These are phyloP conservation scores for Sebastes vulpes DNA, from an alignment of 2,797 vertebrate species.

Conservation along the genomic window DNA sequence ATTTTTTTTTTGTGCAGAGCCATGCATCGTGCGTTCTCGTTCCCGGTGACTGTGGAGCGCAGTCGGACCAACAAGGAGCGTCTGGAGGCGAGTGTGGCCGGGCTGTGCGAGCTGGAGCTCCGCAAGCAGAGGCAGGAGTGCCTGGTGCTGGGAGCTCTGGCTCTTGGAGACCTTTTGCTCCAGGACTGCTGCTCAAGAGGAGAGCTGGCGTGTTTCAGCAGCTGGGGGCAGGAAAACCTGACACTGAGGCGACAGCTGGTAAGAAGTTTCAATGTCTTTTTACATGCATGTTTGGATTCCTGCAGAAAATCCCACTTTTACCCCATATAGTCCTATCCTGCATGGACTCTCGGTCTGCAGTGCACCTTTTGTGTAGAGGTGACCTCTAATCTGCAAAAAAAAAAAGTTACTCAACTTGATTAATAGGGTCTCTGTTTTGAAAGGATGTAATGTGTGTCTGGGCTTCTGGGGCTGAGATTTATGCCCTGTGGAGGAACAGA, in stretches of 20 bases:
- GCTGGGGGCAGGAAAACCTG: conserved; percentile 85
- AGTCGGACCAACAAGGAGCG: conserved; percentile 89
- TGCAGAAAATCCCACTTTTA: background rate
- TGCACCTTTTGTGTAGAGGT: conserved; percentile 67
- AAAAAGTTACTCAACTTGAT: conserved; percentile 80
- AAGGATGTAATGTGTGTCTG: conserved; percentile 51
- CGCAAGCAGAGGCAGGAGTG: conserved; percentile 91
- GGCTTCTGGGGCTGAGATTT: conserved; percentile 72
- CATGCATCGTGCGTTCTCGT: conserved; percentile 89
- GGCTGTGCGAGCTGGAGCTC: conserved; percentile 90
- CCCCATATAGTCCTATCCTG: background rate
- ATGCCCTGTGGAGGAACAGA: conserved; percentile 59
- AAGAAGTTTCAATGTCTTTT: conserved; percentile 68
- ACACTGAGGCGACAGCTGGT: conserved; percentile 88
- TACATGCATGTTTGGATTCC: conserved; percentile 20
- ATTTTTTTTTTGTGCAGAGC: background rate
- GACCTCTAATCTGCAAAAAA: conserved; percentile 56
- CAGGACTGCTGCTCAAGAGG: conserved; percentile 59
- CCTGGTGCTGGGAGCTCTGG: conserved; percentile 90
- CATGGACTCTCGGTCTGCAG: conserved; percentile 44
- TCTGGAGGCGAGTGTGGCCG: conserved; percentile 90
- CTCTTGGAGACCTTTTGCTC: conserved; percentile 76
- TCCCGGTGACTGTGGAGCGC: conserved; percentile 88
- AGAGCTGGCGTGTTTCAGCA: conserved; percentile 73
- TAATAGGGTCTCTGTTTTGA: conserved; percentile 60